A percentile compares a stretch with the other conserved stretches of the same genome.
Evolutionary conservation across 2,113 vertebrate species (phyloP).

Genomic region (Trematocara zebra): DNA sequence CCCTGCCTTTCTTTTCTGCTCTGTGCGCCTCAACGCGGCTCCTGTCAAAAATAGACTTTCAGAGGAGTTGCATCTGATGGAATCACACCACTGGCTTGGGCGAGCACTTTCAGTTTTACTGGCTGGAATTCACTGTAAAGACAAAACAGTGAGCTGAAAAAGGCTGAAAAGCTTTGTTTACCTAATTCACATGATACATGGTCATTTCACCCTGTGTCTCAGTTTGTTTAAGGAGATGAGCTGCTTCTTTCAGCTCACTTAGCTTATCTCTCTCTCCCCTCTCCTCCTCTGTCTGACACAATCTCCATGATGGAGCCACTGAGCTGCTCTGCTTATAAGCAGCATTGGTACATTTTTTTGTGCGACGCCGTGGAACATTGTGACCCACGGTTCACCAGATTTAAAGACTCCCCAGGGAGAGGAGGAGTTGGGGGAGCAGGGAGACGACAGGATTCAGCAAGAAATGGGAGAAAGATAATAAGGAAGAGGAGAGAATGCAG

Average conservation of each 20-base stretch:
- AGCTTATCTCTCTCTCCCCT: background rate
- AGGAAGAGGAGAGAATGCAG: background rate
- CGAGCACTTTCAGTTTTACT: background rate
- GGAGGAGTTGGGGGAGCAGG: background rate
- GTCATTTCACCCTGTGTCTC: background rate
- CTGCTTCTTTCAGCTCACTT: background rate
- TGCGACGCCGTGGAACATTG: constrained; percentile 61
- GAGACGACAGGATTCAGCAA: constrained; percentile 6
- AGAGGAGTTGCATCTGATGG: background rate
- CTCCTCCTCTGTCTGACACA: background rate
- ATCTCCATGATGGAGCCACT: background rate
- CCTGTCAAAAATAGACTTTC: background rate
- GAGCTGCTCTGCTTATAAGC: background rate
- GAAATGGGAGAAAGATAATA: constrained; percentile 26
- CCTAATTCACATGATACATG: background rate
- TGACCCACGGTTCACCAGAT: constrained; percentile 54
- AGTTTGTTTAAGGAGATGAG: background rate
- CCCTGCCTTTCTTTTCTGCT: background rate
- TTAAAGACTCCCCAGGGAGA: constrained; percentile 56
- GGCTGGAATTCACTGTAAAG: background rate
- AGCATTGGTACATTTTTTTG: constrained; percentile 9
- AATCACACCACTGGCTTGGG: background rate
- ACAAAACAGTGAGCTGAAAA: background rate
- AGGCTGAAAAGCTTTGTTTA: background rate
- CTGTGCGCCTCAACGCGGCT: background rate